Base-by-base conservation (phyloP, 2,888 invertebrate genomes). In the Hypomecis punctinalis region DNA sequence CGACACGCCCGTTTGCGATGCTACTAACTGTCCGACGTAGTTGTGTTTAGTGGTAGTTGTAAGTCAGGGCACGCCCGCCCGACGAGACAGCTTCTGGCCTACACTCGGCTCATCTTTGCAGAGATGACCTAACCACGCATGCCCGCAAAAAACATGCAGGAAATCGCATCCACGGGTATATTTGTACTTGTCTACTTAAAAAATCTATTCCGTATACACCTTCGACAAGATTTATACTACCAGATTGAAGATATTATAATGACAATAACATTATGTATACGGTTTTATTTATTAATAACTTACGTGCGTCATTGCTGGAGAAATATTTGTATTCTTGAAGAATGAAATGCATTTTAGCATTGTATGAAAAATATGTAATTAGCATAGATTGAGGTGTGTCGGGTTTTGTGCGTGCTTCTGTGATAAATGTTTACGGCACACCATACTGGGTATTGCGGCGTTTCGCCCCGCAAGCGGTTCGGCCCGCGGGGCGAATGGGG, bases 101-200 rank as follows among this genome's bases (percentile, higher is more conserved):
- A 71, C 73, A 67, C 71, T 23, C 52, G 54, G 60, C 57, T 69
- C 68, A 70, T 64, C 61, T 65, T 64, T 62, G 36, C 46, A 63
- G 71, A 67, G 73, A 71, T 71, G 71, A 73, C 63, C 69, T 71
- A 73, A 73, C 61, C 65, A 56, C 63, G 56, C 52, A 60, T 56
- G 46, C 11, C 9, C 39, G 42, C 52, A 61, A 66, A 65, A 66
- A 64, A 66, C 43, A 53, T 57, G 48, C 65, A 66, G 65, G 65
- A 66, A 66, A 53, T 61, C 53, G 39, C 49, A 39, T 46, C 23
- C 23, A 23, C 23, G 23, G 3, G 45, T 42, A 51, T 55, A 61
- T 57, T 57, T 60, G 47, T 66, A 59, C 51, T 62, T 63, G 62
- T 56, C 62, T 60, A 60, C 56, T 66, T 56, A 48, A 62, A 63